Evolutionary conservation across 2,888 invertebrate species (phyloP), one percentile per base, ranked within the genome.

Genomic region (Oligia fasciuncula): DNA sequence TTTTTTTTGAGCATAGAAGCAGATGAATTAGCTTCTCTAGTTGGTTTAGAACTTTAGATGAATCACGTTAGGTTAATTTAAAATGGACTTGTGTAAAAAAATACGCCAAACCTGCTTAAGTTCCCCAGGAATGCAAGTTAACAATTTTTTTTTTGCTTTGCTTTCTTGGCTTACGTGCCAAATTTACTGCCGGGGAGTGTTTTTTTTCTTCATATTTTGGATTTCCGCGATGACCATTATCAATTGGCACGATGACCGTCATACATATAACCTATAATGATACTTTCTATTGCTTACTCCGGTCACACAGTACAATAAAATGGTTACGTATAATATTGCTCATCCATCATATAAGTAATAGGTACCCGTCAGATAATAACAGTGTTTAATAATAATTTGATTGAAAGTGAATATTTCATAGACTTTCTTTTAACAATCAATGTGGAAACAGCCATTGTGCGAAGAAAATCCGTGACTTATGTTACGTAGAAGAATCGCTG

Each of bases 291-390:
- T 35, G 63, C 57, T 63, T 35, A 68, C 57, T 49, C 23, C 51
- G 23, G 40, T 67, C 13, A 65, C 17, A 72, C 68, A 54, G 8
- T 29, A n/a, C 66, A 70, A 74, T 68, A 14, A 71, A 71, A 57
- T 57, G 4, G 40, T 73, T 71, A 74, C 70, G 46, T 65, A 43
- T 23, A 29, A 73, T 19, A 57, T 49, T 73, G 62, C 65, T 66
- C 40, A 72, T 57, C 51, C 54, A 82, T 76, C 73, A 60, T 35
- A 29, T 14, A 62, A 46, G 40, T 46, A 29, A 40, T 68, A n/a
- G n/a, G n/a, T n/a, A 67, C 73, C 14, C 63, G 40, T 79, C 72
- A 85, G 74, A 73, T 78, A 84, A 85, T 84, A 60, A 83, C 76
- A 82, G 65, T 67, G 40, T 67, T 74, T 76, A 75, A 49, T 63